A percentile compares a stretch with the other conserved stretches of the same genome.
Conservation (phyloP, 2,113 vertebrate species). For the Megaceryle torquata region DNA sequence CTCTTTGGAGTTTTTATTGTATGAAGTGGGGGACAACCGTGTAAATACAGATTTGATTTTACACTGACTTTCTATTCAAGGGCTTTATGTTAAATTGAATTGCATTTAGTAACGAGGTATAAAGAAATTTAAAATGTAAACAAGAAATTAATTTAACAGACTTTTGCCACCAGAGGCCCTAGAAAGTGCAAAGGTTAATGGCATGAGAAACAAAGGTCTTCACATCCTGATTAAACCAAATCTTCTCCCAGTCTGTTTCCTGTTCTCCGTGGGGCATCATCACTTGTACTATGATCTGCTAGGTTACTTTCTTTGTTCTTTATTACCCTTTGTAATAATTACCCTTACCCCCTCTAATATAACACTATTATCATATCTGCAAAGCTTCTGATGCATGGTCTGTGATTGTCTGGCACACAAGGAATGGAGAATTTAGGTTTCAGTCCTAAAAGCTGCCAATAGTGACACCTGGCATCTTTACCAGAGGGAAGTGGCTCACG, state of each 20-base stretch:
- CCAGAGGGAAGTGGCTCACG: neutral
- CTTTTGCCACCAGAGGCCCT: neutral
- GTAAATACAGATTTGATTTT: neutral
- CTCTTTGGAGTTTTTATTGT: neutral
- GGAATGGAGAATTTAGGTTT: neutral
- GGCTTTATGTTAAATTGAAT: neutral
- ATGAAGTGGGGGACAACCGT: neutral
- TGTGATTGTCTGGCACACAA: neutral
- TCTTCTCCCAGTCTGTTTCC: constrained; percentile 17
- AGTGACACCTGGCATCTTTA: neutral
- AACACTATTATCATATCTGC: neutral
- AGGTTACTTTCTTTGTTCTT: neutral
- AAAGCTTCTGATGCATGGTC: neutral
- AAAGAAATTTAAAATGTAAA: neutral
- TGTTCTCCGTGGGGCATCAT: neutral
- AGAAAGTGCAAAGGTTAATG: constrained; percentile 1
- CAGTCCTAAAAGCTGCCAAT: neutral
- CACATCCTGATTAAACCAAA: constrained; percentile 12
- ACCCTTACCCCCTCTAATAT: too few relatives aligned
- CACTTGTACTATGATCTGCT: neutral
- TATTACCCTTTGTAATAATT: neutral
- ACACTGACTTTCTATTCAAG: neutral
- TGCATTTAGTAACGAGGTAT: neutral
- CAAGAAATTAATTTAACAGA: neutral
- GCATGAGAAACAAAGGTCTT: neutral